Evolutionary conservation across 2,797 vertebrate genomes (phyloP), one percentile per base, ranked within the genome.

Genomic region (Otolemur crassicaudatus): DNA sequence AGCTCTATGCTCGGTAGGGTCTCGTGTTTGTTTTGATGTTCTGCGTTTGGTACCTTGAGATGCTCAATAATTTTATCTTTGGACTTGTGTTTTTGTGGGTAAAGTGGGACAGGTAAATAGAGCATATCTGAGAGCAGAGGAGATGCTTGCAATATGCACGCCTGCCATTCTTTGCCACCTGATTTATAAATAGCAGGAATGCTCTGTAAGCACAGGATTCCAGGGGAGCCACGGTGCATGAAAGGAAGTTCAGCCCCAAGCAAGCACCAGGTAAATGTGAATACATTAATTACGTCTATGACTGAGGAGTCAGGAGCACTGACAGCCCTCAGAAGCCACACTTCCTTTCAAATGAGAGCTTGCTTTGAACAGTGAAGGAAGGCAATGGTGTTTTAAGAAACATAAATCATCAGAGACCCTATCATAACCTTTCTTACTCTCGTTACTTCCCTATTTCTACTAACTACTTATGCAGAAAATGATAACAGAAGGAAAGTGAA

Each of bases 191-290:
- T 1, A 70, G 23, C 8, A n/a, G 1, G 46, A 31, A 37, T 67
- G 5, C 3, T 53, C 29, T 2, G 3, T 16, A 19, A 65, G 5
- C 67, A 16, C 11, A 49, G 25, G 4, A 56, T 75, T 49, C 25
- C 5, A 0, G 17, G 5, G 31, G 31, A 83, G 1, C 16, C n/a
- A 0, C 1, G 11, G 60, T 29, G 23, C 20, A 1, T 11, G 34
- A 9, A 73, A 91, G 83, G 11, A 73, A 89, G 83, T 73, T 61
- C 69, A 93, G n/a, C 13, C 13, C 65, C 76, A 40, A 85, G 27
- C 56, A 70, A 79, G 49, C 31, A 65, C 72, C 69, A 43, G 40
- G 27, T 43, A 9, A 61, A 31, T 34, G 2, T 46, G 29, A 82
- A 17, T 25, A 43, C 14, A 56, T n/a, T 58, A 19, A 0, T 63